These are phyloP conservation scores for Tetramorium bicarinatum DNA, from an alignment of 2,888 invertebrate species.

Conservation along the genomic window DNA sequence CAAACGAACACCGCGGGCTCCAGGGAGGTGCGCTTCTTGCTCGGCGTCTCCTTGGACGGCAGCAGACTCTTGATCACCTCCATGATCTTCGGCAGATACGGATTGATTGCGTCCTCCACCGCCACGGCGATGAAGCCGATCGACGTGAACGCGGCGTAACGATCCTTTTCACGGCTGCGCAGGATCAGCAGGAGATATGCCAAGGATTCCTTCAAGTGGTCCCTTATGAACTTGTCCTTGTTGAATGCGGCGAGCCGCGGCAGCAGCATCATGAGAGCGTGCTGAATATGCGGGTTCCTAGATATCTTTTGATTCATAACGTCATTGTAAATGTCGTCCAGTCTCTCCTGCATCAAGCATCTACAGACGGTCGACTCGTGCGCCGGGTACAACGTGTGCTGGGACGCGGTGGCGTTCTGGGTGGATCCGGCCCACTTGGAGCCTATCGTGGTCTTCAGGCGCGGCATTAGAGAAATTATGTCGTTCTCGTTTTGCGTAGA, in stretches of 20 bases:
- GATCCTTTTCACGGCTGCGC: conserved; percentile 94
- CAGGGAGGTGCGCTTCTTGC: conserved; percentile 91
- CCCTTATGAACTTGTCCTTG: conserved; percentile 92
- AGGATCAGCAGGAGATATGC: conserved; percentile 92
- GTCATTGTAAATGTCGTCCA: conserved; percentile 92
- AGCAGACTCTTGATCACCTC: conserved; percentile 92
- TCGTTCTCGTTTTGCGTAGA: conserved; percentile 86
- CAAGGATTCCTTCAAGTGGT: conserved; percentile 92
- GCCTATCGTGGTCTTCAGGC: conserved; percentile 88
- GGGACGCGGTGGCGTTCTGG: conserved; percentile 77
- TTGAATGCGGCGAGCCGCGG: conserved; percentile 98
- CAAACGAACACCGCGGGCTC: conserved; percentile 98
- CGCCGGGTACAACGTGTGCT: conserved; percentile 86
- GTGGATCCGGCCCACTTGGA: conserved; percentile 85
- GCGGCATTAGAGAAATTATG: conserved; percentile 88
- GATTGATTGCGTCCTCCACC: conserved; percentile 93
- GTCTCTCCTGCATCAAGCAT: conserved; percentile 93
- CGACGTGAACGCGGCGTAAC: conserved; percentile 95
- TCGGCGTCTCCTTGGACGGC: conserved; percentile 92
- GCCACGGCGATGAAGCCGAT: conserved; percentile 97
- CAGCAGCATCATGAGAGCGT: conserved; percentile 94
- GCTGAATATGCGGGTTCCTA: conserved; percentile 94
- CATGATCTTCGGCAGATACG: conserved; percentile 94
- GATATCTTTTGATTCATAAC: conserved; percentile 93
- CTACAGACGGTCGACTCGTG: conserved; percentile 96